phyloP scores from a whole-genome alignment of 2,888 invertebrate genomes.

The Aquatica leii region DNA sequence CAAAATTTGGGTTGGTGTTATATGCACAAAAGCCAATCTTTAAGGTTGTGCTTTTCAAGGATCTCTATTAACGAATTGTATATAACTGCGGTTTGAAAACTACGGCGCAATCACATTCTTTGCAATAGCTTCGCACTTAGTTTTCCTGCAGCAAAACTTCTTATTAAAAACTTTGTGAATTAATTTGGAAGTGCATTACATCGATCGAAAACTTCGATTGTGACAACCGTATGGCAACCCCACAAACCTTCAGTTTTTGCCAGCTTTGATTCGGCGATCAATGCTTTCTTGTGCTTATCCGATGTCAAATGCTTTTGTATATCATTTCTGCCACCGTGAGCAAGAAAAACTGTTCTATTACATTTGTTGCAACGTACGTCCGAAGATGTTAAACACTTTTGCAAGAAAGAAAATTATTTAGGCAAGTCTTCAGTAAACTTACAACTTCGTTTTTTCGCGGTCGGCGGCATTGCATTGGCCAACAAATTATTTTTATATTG shows the following conservation, averaged over 20 bases:
- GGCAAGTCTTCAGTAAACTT: not conserved
- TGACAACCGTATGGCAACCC: slow-evolving; percentile 5
- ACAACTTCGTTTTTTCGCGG: not conserved
- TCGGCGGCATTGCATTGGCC: too few relatives aligned
- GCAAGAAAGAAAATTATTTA: not conserved
- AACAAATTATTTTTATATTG: too few relatives aligned
- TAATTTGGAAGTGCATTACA: slow-evolving; percentile 1
- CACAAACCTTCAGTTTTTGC: not conserved
- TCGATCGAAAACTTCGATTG: not conserved
- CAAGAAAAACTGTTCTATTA: not conserved
- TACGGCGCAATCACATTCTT: not conserved
- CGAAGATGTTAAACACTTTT: slow-evolving; percentile 10
- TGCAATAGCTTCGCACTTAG: not conserved
- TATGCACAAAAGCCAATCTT: too few relatives aligned
- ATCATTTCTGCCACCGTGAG: slow-evolving; percentile 1
- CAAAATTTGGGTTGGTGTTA: too few relatives aligned
- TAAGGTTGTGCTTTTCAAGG: too few relatives aligned
- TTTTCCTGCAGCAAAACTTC: slow-evolving; percentile 4
- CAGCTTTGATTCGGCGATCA: not conserved
- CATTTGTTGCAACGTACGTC: slow-evolving; percentile 14
- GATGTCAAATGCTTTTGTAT: not conserved
- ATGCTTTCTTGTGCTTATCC: slow-evolving; percentile 13
- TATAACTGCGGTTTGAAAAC: not conserved
- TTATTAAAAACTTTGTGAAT: not conserved
- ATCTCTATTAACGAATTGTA: too few relatives aligned